Evolutionary conservation across 2,888 invertebrate genomes (phyloP), one percentile per base, ranked within the genome.

Genomic region (Drosophila multiciliata): DNA sequence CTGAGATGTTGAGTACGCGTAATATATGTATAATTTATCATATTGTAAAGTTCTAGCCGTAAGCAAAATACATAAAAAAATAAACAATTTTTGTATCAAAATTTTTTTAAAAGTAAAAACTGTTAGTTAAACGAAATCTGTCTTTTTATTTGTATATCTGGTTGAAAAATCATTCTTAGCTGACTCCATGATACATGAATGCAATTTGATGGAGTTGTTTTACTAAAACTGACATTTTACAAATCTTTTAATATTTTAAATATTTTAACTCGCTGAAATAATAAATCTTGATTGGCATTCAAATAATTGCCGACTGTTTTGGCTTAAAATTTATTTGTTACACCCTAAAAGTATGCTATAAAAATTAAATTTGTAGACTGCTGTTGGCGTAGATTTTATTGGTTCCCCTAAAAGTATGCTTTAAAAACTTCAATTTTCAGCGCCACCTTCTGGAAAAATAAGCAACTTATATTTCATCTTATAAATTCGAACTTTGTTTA

Each of bases 401-500:
- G 1, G 2, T 6, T 2, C 8, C 17, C 53, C 23, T 1, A 23
- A 0, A 64, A 50, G 55, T 55, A 66, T 63, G 64, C 66, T n/a
- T 3, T n/a, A 26, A 1, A 38, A n/a, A 12, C 6, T 0, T 17
- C 6, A 1, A 26, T 15, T 1, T 35, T 1, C 3, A 9, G 29
- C 32, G 1, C 5, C 20, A 15, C n/a, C 2, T 15, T 6, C 12
- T 17, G 15, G 26, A 17, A 42, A 53, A 6, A 36, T 54, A 26
- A 6, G 36, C 26, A 20, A 2, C 2, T n/a, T 11, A 11, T 12
- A 15, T 3, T 65, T 53, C 58, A 50, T 67, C 65, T 86, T 79
- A 71, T 55, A 69, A 78, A 78, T 78, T 75, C 65, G 66, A 52
- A 62, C 61, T 70, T 80, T 62, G 73, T 73, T 70, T 59, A 66